Evolutionary conservation across 2,888 invertebrate genomes (phyloP), one percentile per base, ranked within the genome.

Genomic region (Creontiades dilutus): DNA sequence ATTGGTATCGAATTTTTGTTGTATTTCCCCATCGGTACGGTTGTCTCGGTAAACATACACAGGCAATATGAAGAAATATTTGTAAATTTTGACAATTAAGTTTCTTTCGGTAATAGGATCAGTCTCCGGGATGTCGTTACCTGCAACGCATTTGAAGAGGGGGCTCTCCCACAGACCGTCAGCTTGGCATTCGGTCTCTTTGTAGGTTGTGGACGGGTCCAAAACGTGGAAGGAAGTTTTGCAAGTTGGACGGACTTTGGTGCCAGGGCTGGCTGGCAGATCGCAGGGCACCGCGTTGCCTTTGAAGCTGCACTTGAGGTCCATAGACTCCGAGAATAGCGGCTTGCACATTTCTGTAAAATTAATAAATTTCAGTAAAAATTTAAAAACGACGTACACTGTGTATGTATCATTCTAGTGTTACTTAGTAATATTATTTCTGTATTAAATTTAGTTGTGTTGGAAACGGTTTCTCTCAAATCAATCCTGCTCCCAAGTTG

Each of bases 81-180:
- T 86, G 75, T 46, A 46, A n/a, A 86, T 3, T 47, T 86, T 75
- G 16, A 86, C 48, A 28, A 85, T 13, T 37, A 86, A 3, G 13
- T 46, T 37, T 11, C 11, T 12, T 57, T 37, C 47, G 4, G 46
- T 47, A 3, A 16, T 7, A 27, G 82, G 82, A 2, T 82, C 52
- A 7, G n/a, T 52, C 37, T 37, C n/a, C 12, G 82, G 27, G 48
- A 19, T 55, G 28, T 75, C 87, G 47, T 90, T 91, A 92, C 91
- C 91, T 92, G 92, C 91, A 37, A 89, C 80, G 23, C 92, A 92
- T 37, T 61, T 90, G 90, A 91, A 92, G 16, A 92, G 90, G 16
- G 90, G 84, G 13, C 90, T 57, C 9, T 86, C 90, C 92, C 92
- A 92, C 9, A 57, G 81, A 0, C 92, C 92, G 48, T 91, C 89